Evolutionary conservation across 2,797 vertebrate species (phyloP), one percentile per base, ranked within the genome.

Genomic region (Myripristis jacobus): DNA sequence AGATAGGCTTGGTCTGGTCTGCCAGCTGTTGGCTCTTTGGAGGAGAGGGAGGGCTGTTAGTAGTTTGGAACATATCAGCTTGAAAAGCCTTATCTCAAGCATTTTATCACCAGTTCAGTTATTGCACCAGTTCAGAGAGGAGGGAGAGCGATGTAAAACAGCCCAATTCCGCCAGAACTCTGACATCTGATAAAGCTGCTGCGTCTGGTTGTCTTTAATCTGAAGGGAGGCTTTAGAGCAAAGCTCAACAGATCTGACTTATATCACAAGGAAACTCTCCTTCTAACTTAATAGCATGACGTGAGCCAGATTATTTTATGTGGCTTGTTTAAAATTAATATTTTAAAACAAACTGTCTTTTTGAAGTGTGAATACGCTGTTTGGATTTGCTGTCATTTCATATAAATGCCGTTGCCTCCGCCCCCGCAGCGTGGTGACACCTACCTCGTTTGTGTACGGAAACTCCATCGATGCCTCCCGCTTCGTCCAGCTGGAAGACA

Each of bases 361-460:
- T 38, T 73, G 70, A 43, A 8, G 31, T 38, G 15, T 64, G 53
- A 69, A 73, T 65, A 22, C 34, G n/a, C 64, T 11, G 5, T 47
- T 3, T 60, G 27, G 25, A 18, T 59, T 24, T 71, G 64, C 24
- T 1, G 0, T 69, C 21, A 50, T 43, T 46, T 53, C 38, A 50
- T 41, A 9, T 52, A 44, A 44, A 57, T 34, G 36, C 27, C 44
- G 19, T 21, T 53, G n/a, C 54, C 41, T 46, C 31, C 64, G 16
- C 83, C 61, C 83, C 61, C 75, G 44, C 92, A 99, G 98, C 60
- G 90, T 96, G 88, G 94, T 97, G 50, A 94, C 94, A 1, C 98
- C 98, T 1, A 94, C 88, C 73, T 98, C 97, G 11, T 99, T 99
- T 75, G 92, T 95, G 60, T 99, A 99, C 0, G 98, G 98, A 12